Evolutionary conservation across 2,888 invertebrate genomes (phyloP).

Genomic region (Lasiommata megera): DNA sequence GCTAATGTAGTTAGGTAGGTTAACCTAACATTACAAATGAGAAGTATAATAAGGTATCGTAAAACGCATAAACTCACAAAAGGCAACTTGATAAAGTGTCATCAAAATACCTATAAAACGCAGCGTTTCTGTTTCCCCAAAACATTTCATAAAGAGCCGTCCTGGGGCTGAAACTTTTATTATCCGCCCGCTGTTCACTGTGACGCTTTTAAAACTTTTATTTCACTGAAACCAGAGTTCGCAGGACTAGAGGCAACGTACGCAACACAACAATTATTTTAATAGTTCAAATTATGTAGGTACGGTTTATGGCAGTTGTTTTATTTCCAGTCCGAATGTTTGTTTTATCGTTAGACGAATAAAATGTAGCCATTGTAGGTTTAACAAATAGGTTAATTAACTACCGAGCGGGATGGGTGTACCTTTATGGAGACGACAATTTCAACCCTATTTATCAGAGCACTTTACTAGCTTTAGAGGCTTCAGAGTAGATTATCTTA

Average conservation of each 20-base stretch:
- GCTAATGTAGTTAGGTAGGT: neutral
- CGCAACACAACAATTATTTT: constrained; percentile 22
- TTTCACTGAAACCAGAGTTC: constrained; percentile 47
- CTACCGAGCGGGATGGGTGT: neutral
- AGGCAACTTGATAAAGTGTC: constrained; percentile 15
- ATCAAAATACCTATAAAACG: constrained; percentile 29
- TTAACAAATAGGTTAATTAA: neutral
- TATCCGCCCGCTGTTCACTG: constrained; percentile 45
- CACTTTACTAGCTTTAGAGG: too few species aligned
- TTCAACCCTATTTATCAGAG: too few species aligned
- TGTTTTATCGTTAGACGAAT: neutral
- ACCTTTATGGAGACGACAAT: too few species aligned
- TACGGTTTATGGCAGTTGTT: neutral
- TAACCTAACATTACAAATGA: neutral
- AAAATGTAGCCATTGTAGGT: neutral
- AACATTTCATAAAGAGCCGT: constrained; percentile 33
- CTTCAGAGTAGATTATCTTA: too few species aligned
- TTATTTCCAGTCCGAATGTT: neutral
- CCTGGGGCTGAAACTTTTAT: constrained; percentile 51
- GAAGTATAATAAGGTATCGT: constrained; percentile 3
- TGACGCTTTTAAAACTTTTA: constrained; percentile 52
- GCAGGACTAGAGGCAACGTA: constrained; percentile 26
- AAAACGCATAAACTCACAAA: constrained; percentile 5
- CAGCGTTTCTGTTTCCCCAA: constrained; percentile 26
- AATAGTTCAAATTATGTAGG: constrained; percentile 17